Conservation (phyloP, 2,888 invertebrate genomes). For the Platycheirus albimanus region DNA sequence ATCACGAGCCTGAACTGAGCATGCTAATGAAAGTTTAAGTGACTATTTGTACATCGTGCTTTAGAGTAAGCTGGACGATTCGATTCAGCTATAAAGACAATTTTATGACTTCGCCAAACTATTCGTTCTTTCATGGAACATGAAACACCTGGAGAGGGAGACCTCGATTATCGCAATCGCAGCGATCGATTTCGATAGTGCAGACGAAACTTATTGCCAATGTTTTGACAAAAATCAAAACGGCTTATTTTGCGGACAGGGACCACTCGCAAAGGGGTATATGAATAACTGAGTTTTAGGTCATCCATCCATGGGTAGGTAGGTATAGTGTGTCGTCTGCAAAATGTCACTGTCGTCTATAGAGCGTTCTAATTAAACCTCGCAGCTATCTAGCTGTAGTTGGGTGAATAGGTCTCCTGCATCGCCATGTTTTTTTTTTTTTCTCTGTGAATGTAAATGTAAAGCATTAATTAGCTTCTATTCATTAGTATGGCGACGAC, state of each 20-base stretch:
- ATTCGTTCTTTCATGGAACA: conserved; percentile 10
- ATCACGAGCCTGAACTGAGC: too few relatives aligned
- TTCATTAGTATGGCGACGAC: conserved; percentile 44
- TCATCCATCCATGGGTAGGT: conserved; percentile 30
- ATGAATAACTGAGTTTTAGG: not conserved
- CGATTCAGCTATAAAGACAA: not conserved
- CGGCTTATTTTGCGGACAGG: too few relatives aligned
- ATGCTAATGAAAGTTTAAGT: conserved; percentile 26
- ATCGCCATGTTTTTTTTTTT: too few relatives aligned
- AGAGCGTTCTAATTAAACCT: conserved; percentile 50
- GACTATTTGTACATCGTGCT: conserved; percentile 10
- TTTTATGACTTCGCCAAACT: not conserved
- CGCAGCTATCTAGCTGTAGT: not conserved
- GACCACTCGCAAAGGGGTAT: not conserved
- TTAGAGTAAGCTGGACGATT: not conserved
- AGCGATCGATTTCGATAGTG: too few relatives aligned
- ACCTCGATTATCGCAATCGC: too few relatives aligned
- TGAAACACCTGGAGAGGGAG: too few relatives aligned
- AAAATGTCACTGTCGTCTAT: conserved; percentile 42
- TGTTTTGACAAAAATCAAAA: conserved; percentile 44
- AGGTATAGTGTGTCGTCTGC: conserved; percentile 38
- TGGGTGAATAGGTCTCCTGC: conserved; percentile 3
- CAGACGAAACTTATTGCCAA: conserved; percentile 44
- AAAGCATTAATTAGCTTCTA: conserved; percentile 62
- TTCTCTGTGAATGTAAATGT: too few relatives aligned